A percentile compares a stretch with the other conserved stretches of the same genome.
These are phyloP conservation scores for Darevskia nairensis DNA, from an alignment of 2,797 vertebrate genomes.

Conservation along the genomic window DNA sequence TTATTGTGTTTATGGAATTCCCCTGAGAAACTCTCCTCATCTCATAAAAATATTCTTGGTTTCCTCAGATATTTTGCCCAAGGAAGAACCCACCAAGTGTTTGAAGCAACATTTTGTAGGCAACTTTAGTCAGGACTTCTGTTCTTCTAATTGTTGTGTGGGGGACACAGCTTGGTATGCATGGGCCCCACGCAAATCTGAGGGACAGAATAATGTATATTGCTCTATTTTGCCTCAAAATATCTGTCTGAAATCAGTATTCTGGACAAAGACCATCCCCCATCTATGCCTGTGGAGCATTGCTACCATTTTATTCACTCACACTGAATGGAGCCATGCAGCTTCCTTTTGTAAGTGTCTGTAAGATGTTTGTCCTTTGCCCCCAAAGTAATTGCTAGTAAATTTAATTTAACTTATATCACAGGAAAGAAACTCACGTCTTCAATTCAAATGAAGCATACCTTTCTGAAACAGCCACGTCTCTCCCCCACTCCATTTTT, in stretches of 20 bases:
- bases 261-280: neutral
- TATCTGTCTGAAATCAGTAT: neutral
- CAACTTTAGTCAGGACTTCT: neutral
- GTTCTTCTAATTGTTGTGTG: neutral
- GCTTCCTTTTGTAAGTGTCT: slow-evolving; percentile 17
- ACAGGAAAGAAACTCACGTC: slow-evolving; percentile 1
- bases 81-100: neutral
- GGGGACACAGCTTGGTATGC: neutral
- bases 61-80: neutral
- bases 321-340: neutral
- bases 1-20: neutral
- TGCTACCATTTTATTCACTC: slow-evolving; percentile 31
- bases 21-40: neutral
- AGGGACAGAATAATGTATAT: neutral
- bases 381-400: slow-evolving; percentile 9
- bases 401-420: neutral
- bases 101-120: neutral
- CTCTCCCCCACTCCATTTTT: slow-evolving; percentile 52
- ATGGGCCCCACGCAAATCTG: no score
- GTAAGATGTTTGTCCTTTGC: neutral
- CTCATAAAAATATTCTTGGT: neutral
- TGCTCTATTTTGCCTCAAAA: neutral
- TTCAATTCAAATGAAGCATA: neutral
- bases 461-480: slow-evolving; percentile 47
- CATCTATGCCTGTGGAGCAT: neutral